Conservation (phyloP, 1,140 invertebrate species). For the Leptoteleia sp. region DNA sequence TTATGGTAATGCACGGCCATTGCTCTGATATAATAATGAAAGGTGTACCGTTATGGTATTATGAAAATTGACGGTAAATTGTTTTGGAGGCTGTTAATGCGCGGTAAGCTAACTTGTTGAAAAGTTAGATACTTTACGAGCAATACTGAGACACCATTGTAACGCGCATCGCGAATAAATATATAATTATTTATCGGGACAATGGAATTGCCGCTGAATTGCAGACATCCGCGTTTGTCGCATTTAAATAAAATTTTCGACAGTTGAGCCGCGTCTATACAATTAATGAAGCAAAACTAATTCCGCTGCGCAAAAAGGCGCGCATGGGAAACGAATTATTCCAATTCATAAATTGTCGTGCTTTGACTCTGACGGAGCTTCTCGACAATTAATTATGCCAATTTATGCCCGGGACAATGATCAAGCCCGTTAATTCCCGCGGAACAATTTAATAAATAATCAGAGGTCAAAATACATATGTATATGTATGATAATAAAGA, state of each 20-base stretch:
- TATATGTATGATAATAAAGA: conserved; percentile 24
- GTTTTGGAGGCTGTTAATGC: conserved; percentile 44
- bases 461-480: conserved; percentile 29
- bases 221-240: not conserved
- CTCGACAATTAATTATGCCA: conserved; percentile 20
- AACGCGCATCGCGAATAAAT: conserved; percentile 23
- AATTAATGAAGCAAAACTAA: no score
- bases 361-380: not conserved
- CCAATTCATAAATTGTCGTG: not conserved
- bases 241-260: conserved; percentile 14
- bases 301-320: no score
- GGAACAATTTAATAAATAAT: conserved; percentile 11
- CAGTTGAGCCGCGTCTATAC: not conserved
- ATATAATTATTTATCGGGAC: conserved; percentile 44
- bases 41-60: conserved; percentile 46
- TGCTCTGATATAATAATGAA: conserved; percentile 34
- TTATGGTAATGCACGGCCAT: conserved; percentile 54
- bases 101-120: conserved; percentile 31
- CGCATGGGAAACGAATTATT: not conserved
- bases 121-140: conserved; percentile 40
- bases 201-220: conserved; percentile 41
- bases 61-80: conserved; percentile 58
- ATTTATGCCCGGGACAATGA: conserved; percentile 13
- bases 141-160: conserved; percentile 14
- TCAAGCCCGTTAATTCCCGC: conserved; percentile 14